These are phyloP conservation scores for Drymonia ruficornis DNA, from an alignment of 2,888 invertebrate species.

Conservation along the genomic window DNA sequence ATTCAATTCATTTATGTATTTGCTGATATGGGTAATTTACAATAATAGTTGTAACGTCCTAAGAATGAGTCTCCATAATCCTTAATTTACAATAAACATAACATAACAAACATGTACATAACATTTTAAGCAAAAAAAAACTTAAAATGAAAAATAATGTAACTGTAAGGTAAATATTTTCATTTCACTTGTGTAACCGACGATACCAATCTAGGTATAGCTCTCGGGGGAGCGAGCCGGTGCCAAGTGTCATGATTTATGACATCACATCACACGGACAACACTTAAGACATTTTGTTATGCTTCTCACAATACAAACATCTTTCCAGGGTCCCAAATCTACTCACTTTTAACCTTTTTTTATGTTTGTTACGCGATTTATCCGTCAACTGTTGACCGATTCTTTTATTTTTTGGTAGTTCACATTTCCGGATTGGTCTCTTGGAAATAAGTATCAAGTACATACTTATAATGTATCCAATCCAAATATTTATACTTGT, in stretches of 20 bases:
- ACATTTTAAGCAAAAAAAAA: no score
- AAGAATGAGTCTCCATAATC: no score
- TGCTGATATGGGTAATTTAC: no score
- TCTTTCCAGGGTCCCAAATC: background rate
- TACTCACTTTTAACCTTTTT: background rate
- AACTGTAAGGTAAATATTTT: no score
- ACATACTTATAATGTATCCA: background rate
- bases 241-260: conserved; percentile 9
- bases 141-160: background rate
- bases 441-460: background rate
- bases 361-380: background rate
- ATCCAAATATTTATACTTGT: background rate
- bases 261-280: background rate
- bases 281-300: background rate
- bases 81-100: no score
- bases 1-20: no score
- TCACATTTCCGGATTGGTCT: no score
- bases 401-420: no score
- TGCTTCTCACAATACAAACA: background rate
- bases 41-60: no score
- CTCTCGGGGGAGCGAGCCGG: background rate
- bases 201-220: conserved; percentile 5
- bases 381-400: no score
- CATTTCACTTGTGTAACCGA: background rate
- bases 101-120: no score